Evolutionary conservation across 1,140 invertebrate species (phyloP), one percentile per base, ranked within the genome.

Genomic region (Lepidotrigona ventralis): DNA sequence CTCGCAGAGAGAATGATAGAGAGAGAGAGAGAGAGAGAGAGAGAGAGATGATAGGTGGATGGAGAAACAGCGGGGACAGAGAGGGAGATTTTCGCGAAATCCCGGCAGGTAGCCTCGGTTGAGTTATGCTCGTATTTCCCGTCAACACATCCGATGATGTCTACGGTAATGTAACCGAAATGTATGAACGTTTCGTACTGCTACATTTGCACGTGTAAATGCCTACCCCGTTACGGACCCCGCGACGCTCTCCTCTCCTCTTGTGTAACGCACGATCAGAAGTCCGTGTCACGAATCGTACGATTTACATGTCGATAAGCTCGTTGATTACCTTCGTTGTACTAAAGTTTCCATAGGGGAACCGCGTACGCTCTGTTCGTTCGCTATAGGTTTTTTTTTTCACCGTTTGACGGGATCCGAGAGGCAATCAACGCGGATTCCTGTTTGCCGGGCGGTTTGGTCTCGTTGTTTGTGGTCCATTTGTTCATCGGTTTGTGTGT

Each of bases 51-150:
- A 29, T 4, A 0, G 63, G 63, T 19, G 58, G 11, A 60, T n/a
- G n/a, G 23, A 73, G 71, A 29, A 54, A 78, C 58, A 75, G 86
- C 29, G 23, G 53, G 54, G 29, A 56, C 53, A 79, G 84, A 78
- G 83, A 64, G 58, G 56, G 83, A 73, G 79, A 88, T 91, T 92
- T 91, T 90, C 90, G 89, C 91, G 90, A 91, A 92, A 92, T 91
- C 89, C 88, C 86, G 86, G 90, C 88, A 90, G 89, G 89, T 90
- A 90, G 91, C 86, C 86, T 90, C 89, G 88, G 91, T 91, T 93
- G 92, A 92, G 90, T 93, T 93, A 93, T 93, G 92, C 92, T 93
- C 90, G 92, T 91, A 93, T 93, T 93, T 93, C 92, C 92, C 92
- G 92, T 93, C 92, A 93, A 91, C 92, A 90, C 91, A 93, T 93